These are phyloP conservation scores for Meloidogyne chitwoodi DNA, from an alignment of 1,140 invertebrate species.

Conservation along the genomic window DNA sequence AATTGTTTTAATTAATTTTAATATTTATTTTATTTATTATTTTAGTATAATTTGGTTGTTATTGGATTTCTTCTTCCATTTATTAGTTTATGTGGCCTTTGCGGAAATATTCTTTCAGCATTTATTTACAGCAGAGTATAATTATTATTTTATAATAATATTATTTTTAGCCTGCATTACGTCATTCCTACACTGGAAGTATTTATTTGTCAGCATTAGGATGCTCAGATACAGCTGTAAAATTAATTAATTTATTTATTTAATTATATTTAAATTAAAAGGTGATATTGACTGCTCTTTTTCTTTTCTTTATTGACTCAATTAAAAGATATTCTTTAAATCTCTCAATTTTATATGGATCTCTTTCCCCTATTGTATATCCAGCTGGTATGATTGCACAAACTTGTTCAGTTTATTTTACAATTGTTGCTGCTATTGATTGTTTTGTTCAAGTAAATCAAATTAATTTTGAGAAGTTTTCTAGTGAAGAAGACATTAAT, in stretches of 20 bases:
- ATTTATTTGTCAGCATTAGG: slow-evolving; percentile 52
- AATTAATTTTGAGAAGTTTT: background rate
- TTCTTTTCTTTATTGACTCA: slow-evolving; percentile 54
- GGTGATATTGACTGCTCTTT: slow-evolving; percentile 46
- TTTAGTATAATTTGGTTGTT: slow-evolving; percentile 50
- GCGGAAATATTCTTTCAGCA: slow-evolving; percentile 53
- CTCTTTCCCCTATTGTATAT: slow-evolving; percentile 51
- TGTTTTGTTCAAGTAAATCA: slow-evolving; percentile 55
- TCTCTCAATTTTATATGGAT: slow-evolving; percentile 43
- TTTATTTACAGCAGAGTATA: slow-evolving; percentile 46
- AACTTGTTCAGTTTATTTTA: slow-evolving; percentile 60
- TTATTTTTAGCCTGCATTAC: background rate
- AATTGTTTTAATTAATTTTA: background rate
- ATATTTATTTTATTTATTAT: background rate
- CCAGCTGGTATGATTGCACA: slow-evolving; percentile 58
- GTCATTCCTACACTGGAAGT: slow-evolving; percentile 41
- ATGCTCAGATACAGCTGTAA: slow-evolving; percentile 52
- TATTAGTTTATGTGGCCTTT: slow-evolving; percentile 49
- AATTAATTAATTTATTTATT: slow-evolving; percentile 10
- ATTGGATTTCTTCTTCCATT: slow-evolving; percentile 52
- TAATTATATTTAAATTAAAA: background rate
- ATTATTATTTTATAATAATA: background rate
- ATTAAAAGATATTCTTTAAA: slow-evolving; percentile 51
- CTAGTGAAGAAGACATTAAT: background rate
- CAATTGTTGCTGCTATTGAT: slow-evolving; percentile 52